These are phyloP conservation scores for Neoascia interrupta DNA, from an alignment of 2,888 invertebrate species.

Conservation along the genomic window DNA sequence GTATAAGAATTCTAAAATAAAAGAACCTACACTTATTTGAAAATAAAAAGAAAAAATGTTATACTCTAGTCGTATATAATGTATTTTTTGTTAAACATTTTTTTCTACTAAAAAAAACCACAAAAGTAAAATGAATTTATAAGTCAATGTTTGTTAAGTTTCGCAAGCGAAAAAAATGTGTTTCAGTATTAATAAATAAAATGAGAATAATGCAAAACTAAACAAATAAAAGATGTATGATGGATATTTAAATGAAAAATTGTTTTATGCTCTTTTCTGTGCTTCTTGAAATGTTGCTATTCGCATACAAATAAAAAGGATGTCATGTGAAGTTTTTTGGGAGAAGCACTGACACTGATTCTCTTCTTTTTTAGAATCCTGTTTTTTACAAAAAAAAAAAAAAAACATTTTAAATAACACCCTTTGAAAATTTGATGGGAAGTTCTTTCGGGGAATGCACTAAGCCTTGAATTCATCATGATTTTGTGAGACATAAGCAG, in stretches of 20 bases:
- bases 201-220: slow-evolving; percentile 45
- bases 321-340: too few relatives aligned
- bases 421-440: too few relatives aligned
- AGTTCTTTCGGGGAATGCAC: too few relatives aligned
- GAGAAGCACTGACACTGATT: too few relatives aligned
- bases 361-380: too few relatives aligned
- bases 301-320: too few relatives aligned
- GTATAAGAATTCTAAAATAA: slow-evolving; percentile 40
- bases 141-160: slow-evolving; percentile 53
- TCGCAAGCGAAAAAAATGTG: slow-evolving; percentile 39
- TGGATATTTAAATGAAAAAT: slow-evolving; percentile 2
- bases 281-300: too few relatives aligned
- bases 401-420: too few relatives aligned
- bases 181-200: slow-evolving; percentile 42
- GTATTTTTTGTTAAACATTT: slow-evolving; percentile 30
- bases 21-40: slow-evolving; percentile 36
- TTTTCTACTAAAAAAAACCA: slow-evolving; percentile 46
- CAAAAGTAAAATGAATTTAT: slow-evolving; percentile 34
- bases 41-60: slow-evolving; percentile 14
- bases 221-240: slow-evolving; percentile 55
- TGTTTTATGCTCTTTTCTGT: too few relatives aligned
- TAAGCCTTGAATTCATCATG: too few relatives aligned
- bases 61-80: slow-evolving; percentile 21
- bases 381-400: too few relatives aligned
- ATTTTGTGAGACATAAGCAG: too few relatives aligned